These are phyloP conservation scores for Temnothorax rugatulus DNA, from an alignment of 2,888 invertebrate genomes.

Conservation along the genomic window DNA sequence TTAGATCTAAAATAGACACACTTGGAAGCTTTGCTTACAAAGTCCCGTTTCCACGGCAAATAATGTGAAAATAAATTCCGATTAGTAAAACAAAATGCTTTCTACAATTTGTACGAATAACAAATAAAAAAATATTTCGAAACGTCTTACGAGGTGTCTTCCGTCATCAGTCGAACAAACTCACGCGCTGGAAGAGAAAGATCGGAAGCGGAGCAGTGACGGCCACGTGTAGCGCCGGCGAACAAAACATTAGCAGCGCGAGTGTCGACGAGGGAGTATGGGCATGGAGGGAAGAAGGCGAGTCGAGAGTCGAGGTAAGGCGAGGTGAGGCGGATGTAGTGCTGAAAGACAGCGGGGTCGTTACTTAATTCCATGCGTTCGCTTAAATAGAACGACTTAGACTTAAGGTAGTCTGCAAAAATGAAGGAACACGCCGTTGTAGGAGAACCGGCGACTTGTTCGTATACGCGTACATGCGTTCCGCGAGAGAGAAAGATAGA, in stretches of 20 bases:
- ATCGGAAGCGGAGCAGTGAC: constrained; percentile 28
- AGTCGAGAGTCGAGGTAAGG: constrained; percentile 20
- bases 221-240: constrained; percentile 43
- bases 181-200: background rate
- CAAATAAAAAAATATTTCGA: constrained; percentile 5
- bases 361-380: constrained; percentile 82
- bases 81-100: background rate
- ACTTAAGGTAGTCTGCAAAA: constrained; percentile 81
- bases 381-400: constrained; percentile 83
- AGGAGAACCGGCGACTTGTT: constrained; percentile 65
- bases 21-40: background rate
- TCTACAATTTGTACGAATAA: constrained; percentile 14
- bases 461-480: constrained; percentile 56
- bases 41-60: constrained; percentile 36
- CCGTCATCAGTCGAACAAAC: background rate
- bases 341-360: constrained; percentile 81
- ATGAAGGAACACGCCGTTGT: constrained; percentile 77
- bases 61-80: constrained; percentile 26
- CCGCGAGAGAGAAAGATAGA: background rate
- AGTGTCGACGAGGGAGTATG: constrained; percentile 26
- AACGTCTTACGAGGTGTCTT: background rate
- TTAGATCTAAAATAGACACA: constrained; percentile 38
- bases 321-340: constrained; percentile 77
- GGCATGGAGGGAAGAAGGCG: constrained; percentile 8
- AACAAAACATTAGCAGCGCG: constrained; percentile 45